These are phyloP conservation scores for Vulpes ferrilata DNA, from an alignment of 2,113 vertebrate species.

Conservation along the genomic window DNA sequence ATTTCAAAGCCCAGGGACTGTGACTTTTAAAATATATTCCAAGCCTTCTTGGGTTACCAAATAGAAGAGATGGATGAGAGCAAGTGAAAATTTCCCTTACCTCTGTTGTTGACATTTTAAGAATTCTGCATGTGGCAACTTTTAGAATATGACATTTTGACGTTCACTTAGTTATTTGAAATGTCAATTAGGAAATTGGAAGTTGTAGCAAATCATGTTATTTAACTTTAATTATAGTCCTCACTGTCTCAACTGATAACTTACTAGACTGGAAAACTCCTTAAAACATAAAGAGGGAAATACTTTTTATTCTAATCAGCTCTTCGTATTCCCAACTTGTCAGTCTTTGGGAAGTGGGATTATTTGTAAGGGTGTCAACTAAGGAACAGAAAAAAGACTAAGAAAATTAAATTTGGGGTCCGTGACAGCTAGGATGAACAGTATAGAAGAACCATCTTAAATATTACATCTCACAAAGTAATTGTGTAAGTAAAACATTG, in stretches of 20 bases:
- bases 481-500: neutral
- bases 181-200: slow-evolving; percentile 81
- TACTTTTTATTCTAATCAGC: slow-evolving; percentile 68
- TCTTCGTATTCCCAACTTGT: slow-evolving; percentile 52
- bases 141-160: slow-evolving; percentile 78
- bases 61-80: slow-evolving; percentile 46
- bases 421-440: neutral
- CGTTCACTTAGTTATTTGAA: slow-evolving; percentile 80
- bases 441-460: neutral
- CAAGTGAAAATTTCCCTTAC: neutral
- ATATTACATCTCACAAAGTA: neutral
- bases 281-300: slow-evolving; percentile 67
- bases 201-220: slow-evolving; percentile 68
- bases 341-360: neutral
- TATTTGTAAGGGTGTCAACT: neutral
- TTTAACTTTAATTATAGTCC: slow-evolving; percentile 81
- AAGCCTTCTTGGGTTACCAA: slow-evolving; percentile 22
- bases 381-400: neutral
- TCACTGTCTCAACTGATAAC: slow-evolving; percentile 67
- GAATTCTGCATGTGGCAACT: slow-evolving; percentile 73
- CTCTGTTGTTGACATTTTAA: slow-evolving; percentile 71
- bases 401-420: neutral
- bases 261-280: slow-evolving; percentile 72
- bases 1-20: neutral
- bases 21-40: slow-evolving; percentile 1